phyloP scores from a whole-genome alignment of 1,140 invertebrate species.

The Pinna nobilis region DNA sequence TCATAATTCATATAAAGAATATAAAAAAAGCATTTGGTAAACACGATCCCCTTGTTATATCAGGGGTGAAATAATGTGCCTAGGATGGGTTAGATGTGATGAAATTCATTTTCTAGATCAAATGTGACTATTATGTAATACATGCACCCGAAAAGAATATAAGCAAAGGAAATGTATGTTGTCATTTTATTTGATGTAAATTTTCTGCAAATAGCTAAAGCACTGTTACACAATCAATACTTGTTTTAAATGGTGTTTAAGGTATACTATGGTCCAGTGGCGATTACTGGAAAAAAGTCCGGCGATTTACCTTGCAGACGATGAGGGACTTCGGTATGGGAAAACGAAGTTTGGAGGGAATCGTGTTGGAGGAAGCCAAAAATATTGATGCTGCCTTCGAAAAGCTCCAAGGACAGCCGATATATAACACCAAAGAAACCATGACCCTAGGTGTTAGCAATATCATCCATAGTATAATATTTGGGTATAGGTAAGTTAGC shows the following conservation, averaged over 20 bases:
- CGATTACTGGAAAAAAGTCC: slow-evolving; percentile 83
- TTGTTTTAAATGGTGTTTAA: slow-evolving; percentile 30
- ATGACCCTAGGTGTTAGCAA: slow-evolving; percentile 28
- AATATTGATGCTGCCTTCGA: slow-evolving; percentile 1
- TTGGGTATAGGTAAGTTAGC: slow-evolving; percentile 36
- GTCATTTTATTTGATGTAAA: too few species aligned
- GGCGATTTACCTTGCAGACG: slow-evolving; percentile 83
- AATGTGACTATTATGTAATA: too few species aligned
- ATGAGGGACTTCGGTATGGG: slow-evolving; percentile 85
- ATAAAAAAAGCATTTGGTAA: too few species aligned
- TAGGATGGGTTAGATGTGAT: too few species aligned
- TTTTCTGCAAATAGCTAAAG: neutral
- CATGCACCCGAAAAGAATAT: too few species aligned
- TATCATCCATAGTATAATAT: slow-evolving; percentile 32
- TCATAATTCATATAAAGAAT: too few species aligned
- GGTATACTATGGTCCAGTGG: slow-evolving; percentile 64
- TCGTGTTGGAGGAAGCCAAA: slow-evolving; percentile 80
- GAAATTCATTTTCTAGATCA: too few species aligned
- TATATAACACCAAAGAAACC: slow-evolving; percentile 10
- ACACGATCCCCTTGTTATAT: too few species aligned
- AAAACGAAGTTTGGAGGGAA: slow-evolving; percentile 82
- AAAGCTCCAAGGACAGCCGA: neutral
- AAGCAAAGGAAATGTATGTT: too few species aligned
- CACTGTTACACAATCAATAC: slow-evolving; percentile 17
- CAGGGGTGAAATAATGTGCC: too few species aligned